Base-by-base conservation (phyloP, 2,888 invertebrate genomes). In the Brachycybe producta region DNA sequence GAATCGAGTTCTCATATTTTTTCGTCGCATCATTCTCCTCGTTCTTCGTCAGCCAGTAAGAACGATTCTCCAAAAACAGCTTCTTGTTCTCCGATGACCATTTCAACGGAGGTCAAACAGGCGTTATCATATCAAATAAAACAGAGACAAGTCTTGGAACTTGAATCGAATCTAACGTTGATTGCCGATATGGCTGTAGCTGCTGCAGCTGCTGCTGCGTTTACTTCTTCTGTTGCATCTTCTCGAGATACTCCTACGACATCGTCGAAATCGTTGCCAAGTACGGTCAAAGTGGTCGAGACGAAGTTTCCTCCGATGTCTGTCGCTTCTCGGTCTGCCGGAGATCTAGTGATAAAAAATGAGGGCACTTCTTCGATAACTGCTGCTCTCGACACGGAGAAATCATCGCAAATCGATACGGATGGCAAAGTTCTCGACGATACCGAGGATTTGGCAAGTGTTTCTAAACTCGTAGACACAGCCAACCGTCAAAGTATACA, bases 401-500 rank as follows among this genome's bases (percentile, higher is more conserved):
- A n/a, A n/a, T n/a, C n/a, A n/a, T n/a, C n/a, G n/a, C n/a, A n/a
- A n/a, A n/a, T n/a, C n/a, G n/a, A n/a, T n/a, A n/a, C n/a, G n/a
- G n/a, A n/a, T n/a, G n/a, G n/a, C n/a, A n/a, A n/a, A n/a, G n/a
- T n/a, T n/a, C n/a, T 49, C 3, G 41, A 43, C 17, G 41, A 35
- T 28, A 36, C 36, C 17, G 47, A 41, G 3, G 54, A 52, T 4
- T 71, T 87, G 57, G 88, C 86, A 15, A 79, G 85, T 8, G 80
- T 88, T 1, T 78, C 82, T 0, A 75, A 78, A 55, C 70, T 85
- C 32, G 67, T 86, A 50, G 81, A 82, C 61, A 82, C 87, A 54
- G 86, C 91, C 0, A 70, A 72, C 4, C 71, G 72, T 5, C 72
- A 74, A 54, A 73, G 75, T 50, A 80, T 82, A 62, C 75, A 77